Evolutionary conservation across 2,888 invertebrate species (phyloP).

Genomic region (Tortricodes alternella): DNA sequence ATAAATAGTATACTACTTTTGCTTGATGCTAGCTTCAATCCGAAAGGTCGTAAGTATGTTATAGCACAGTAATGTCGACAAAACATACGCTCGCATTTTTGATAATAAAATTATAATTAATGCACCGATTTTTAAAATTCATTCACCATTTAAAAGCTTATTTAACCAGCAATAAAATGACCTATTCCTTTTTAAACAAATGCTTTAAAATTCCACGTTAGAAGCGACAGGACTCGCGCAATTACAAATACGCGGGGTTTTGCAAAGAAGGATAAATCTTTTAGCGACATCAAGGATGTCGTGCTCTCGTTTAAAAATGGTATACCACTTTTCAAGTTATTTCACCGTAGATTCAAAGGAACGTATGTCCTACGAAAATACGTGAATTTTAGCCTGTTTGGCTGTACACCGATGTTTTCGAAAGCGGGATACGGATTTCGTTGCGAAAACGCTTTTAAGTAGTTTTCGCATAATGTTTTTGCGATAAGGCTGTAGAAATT

Average conservation of each 20-base stretch:
- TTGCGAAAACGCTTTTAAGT: constrained; percentile 4
- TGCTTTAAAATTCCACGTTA: background rate
- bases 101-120: background rate
- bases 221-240: background rate
- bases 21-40: background rate
- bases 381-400: background rate
- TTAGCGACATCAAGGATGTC: background rate
- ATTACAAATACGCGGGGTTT: background rate
- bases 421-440: constrained; percentile 2
- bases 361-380: constrained; percentile 37
- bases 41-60: background rate
- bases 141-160: background rate
- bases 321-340: constrained; percentile 46
- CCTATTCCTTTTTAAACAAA: background rate
- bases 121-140: background rate
- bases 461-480: background rate
- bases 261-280: background rate
- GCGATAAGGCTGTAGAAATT: background rate
- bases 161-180: background rate
- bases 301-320: constrained; percentile 31
- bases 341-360: constrained; percentile 36
- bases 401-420: background rate
- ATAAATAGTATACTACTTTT: constrained; percentile 48
- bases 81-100: background rate
- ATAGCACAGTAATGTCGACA: background rate